Base-by-base conservation (phyloP, 2,888 invertebrate species). In the Galerucella calmariensis region DNA sequence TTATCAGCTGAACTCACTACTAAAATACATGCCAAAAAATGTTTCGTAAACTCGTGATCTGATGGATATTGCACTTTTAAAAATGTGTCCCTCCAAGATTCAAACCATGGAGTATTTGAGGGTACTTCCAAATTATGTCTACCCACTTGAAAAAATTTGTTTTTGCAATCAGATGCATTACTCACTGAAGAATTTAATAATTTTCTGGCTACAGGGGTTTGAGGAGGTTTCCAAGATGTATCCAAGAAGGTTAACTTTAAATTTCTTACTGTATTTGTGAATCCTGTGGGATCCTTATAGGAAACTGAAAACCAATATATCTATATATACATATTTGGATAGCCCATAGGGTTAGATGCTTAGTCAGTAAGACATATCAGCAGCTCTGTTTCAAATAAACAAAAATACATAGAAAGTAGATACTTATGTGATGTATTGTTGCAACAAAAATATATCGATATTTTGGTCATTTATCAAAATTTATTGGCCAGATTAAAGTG, bases 41-140 rank as follows among this genome's bases (percentile, higher is more conserved):
- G 96, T 84, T 95, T 95, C 0, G 97, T 94, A 85, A 97, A 99
- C 88, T 99, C 99, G 89, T 99, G 98, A 85, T 99, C 98, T 5
- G 95, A 94, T 20, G 95, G 95, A 86, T 94, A 95, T 85, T 96
- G 93, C 75, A 96, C 93, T 84, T 94, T 92, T 62, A 97, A 89
- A 87, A 98, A 98, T 44, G 94, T 94, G 82, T 97, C 96, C 82
- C 97, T 91, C 96, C 97, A 99, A 11, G 94, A 92, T 87, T 98
- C 97, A 90, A 95, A 99, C 98, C 99, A 99, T 14, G 97, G 94
- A 70, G 96, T 95, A 11, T 92, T 90, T 53, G 91, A 89, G 46
- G 96, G 95, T 81, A 95, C 89, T 81, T 94, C 92, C 77, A 95
- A 87, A 81, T 90, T 90, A 75, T 90, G 88, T 61, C 89, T 85